These are phyloP conservation scores for Callosobruchus maculatus DNA, from an alignment of 2,888 invertebrate species.

Conservation along the genomic window DNA sequence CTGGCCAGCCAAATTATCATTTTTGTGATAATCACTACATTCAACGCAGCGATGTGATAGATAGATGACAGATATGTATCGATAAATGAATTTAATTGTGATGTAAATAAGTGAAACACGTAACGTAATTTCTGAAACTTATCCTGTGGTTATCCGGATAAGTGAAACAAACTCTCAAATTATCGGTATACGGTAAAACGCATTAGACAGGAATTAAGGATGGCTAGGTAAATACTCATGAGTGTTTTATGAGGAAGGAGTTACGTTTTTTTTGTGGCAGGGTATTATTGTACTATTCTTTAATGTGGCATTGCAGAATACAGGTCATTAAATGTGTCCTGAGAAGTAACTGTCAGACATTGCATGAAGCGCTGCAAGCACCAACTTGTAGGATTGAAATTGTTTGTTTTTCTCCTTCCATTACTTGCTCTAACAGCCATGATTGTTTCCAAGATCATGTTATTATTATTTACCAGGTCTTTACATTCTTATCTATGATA, in stretches of 20 bases:
- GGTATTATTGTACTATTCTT: neutral
- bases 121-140: too few species aligned
- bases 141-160: too few species aligned
- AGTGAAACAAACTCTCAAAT: neutral
- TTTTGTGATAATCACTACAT: constrained; percentile 37
- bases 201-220: neutral
- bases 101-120: neutral
- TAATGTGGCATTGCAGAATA: too few species aligned
- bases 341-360: too few species aligned
- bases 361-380: too few species aligned
- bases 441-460: too few species aligned
- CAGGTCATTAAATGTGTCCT: too few species aligned
- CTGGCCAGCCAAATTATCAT: constrained; percentile 44
- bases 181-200: neutral
- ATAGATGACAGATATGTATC: constrained; percentile 3
- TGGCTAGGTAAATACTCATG: neutral
- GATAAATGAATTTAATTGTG: neutral
- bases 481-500: too few species aligned
- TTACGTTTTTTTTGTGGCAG: neutral
- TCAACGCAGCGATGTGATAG: constrained; percentile 46
- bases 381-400: too few species aligned
- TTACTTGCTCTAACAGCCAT: too few species aligned
- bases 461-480: too few species aligned
- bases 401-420: too few species aligned
- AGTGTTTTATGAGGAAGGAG: neutral